Conservation (phyloP, 2,888 invertebrate species). For the Sussaba pulchella region DNA sequence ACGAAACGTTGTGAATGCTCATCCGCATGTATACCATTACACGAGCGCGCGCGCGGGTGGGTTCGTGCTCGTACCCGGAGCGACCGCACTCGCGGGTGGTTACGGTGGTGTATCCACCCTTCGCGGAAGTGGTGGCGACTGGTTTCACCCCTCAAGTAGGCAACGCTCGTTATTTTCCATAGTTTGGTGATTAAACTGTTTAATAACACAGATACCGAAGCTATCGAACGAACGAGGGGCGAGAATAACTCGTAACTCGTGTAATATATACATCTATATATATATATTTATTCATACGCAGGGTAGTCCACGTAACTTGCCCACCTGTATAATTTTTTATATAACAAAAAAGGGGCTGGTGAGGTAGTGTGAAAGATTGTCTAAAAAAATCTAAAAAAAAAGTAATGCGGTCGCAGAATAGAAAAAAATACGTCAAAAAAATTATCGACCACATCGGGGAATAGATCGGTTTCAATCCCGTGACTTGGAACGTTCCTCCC, state of each 20-base stretch:
- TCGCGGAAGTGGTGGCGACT: constrained; percentile 15
- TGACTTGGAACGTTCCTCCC: neutral
- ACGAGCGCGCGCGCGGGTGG: too few species aligned
- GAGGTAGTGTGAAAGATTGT: too few species aligned
- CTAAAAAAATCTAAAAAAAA: too few species aligned
- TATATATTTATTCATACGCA: too few species aligned
- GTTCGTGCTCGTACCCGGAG: neutral
- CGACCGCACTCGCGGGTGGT: neutral
- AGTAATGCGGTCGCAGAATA: too few species aligned
- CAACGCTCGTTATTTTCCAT: constrained; percentile 74
- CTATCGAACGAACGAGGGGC: constrained; percentile 5
- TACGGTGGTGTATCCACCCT: constrained; percentile 3
- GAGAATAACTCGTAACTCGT: constrained; percentile 13
- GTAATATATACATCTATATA: neutral
- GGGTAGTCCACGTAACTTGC: too few species aligned
- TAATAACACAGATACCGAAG: constrained; percentile 77
- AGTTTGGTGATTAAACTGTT: constrained; percentile 79
- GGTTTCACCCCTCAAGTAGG: constrained; percentile 48
- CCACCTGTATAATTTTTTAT: too few species aligned
- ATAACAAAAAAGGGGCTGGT: too few species aligned
- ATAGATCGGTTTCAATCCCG: too few species aligned
- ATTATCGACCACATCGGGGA: too few species aligned
- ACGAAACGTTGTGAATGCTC: neutral
- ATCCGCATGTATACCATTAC: constrained; percentile 1
- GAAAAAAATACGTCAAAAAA: too few species aligned